A percentile compares a stretch with the other conserved stretches of the same genome.
These are phyloP conservation scores for Streblospio benedicti DNA, from an alignment of 1,140 invertebrate species.

Conservation along the genomic window DNA sequence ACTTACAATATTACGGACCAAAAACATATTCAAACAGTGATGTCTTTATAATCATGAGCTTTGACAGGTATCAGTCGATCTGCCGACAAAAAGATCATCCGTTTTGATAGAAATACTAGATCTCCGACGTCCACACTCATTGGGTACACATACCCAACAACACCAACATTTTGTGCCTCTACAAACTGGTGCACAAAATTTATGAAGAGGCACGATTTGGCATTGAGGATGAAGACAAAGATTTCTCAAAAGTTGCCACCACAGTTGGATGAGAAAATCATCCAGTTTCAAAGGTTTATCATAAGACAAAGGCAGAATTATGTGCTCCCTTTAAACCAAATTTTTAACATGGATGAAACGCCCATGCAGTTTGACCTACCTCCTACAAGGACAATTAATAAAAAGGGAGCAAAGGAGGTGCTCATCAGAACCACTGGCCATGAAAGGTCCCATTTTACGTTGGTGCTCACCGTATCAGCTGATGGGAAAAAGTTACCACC, in stretches of 20 bases:
- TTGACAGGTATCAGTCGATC: no score
- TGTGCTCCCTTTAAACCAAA: slow-evolving; percentile 17
- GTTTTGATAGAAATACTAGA: no score
- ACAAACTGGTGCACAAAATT: slow-evolving; percentile 20
- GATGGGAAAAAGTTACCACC: slow-evolving; percentile 31
- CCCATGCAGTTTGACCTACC: slow-evolving; percentile 23
- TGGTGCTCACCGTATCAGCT: slow-evolving; percentile 25
- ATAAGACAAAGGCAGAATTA: slow-evolving; percentile 11
- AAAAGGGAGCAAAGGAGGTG: slow-evolving; percentile 18
- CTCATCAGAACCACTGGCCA: slow-evolving; percentile 23
- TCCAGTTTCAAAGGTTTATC: slow-evolving; percentile 17
- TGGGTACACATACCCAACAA: no score
- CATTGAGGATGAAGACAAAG: no score
- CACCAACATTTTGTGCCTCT: slow-evolving; percentile 16
- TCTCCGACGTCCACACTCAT: no score
- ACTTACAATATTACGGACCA: no score
- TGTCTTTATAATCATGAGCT: no score
- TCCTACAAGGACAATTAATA: slow-evolving; percentile 17
- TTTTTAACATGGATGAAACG: slow-evolving; percentile 27
- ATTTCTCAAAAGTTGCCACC: no score
- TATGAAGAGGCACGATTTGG: slow-evolving; percentile 16
- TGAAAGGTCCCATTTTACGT: slow-evolving; percentile 30
- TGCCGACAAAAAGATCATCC: no score
- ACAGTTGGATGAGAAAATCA: slow-evolving; percentile 16
- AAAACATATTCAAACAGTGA: no score